phyloP scores from a whole-genome alignment of 1,140 invertebrate species.

The Bombus soroeensis region DNA sequence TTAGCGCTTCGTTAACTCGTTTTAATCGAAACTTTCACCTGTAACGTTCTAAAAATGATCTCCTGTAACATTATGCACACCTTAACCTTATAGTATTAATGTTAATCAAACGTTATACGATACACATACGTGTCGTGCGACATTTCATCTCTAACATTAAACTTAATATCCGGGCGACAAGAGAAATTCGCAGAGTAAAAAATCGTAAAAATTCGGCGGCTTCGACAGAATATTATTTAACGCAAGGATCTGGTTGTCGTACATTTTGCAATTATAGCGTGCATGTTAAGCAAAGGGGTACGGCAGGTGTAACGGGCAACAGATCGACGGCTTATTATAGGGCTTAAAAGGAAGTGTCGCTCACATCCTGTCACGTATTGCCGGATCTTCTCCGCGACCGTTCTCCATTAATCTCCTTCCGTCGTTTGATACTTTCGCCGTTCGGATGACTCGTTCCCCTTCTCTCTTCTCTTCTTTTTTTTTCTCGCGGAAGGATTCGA shows the following conservation, averaged over 20 bases:
- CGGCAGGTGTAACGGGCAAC: conserved; percentile 76
- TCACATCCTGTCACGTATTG: conserved; percentile 76
- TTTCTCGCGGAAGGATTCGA: background rate
- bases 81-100: too few relatives aligned
- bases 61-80: too few relatives aligned
- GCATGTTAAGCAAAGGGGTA: conserved; percentile 66
- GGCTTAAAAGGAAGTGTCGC: conserved; percentile 77
- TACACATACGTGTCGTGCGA: too few relatives aligned
- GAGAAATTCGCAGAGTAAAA: background rate
- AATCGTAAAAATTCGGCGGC: background rate
- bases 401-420: conserved; percentile 55
- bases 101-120: too few relatives aligned
- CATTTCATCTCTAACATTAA: too few relatives aligned
- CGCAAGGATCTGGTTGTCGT: conserved; percentile 58
- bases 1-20: background rate
- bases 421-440: conserved; percentile 30
- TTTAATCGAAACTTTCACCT: background rate
- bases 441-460: background rate
- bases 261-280: conserved; percentile 72
- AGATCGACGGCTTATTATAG: conserved; percentile 73
- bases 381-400: conserved; percentile 15
- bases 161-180: too few relatives aligned
- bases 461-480: background rate
- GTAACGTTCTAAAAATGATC: too few relatives aligned
- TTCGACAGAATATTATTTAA: conserved; percentile 64